Evolutionary conservation across 2,113 vertebrate genomes (phyloP), one percentile per base, ranked within the genome.

Genomic region (Calidris pugnax): DNA sequence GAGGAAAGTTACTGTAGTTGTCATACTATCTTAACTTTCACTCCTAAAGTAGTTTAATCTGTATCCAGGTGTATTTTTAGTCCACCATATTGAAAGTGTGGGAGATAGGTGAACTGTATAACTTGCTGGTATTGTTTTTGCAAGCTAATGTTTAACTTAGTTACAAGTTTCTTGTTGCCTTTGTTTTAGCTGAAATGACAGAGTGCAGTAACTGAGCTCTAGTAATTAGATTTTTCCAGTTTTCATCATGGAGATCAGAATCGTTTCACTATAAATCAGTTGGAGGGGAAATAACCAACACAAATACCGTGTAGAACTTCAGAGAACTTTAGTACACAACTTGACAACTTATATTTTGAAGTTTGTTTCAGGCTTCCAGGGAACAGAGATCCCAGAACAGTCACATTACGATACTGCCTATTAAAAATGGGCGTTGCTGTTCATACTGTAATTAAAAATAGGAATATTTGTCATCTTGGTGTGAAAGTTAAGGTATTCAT

Each of bases 111-210:
- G 67, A 91, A 64, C 86, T 89, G 24, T 88, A 1, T 74, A 77
- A 84, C 79, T 74, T n/a, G 20, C 27, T 89, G 50, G n/a, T 87
- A 53, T 78, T 95, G 79, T 90, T 95, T 87, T 85, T 77, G 56
- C 48, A 74, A 82, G 75, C 23, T 84, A 76, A 95, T 81, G 12
- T 85, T 96, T 95, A 95, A 88, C 78, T 69, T 79, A 13, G 76
- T 51, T 84, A 45, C 24, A 62, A 86, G 47, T 73, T 92, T 67
- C 27, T 13, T 33, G 28, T 93, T 83, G 64, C 55, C 16, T 92
- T 94, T 94, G 62, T 92, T 94, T 88, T 79, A 90, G 24, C 63
- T 87, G 84, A 18, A 84, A 43, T 77, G 39, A 22, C 62, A 59
- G 19, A 74, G 15, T 77, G 33, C 47, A 74, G 35, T 60, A 71